Evolutionary conservation across 2,113 vertebrate species (phyloP), one percentile per base, ranked within the genome.

Genomic region (Hiodon alosoides): DNA sequence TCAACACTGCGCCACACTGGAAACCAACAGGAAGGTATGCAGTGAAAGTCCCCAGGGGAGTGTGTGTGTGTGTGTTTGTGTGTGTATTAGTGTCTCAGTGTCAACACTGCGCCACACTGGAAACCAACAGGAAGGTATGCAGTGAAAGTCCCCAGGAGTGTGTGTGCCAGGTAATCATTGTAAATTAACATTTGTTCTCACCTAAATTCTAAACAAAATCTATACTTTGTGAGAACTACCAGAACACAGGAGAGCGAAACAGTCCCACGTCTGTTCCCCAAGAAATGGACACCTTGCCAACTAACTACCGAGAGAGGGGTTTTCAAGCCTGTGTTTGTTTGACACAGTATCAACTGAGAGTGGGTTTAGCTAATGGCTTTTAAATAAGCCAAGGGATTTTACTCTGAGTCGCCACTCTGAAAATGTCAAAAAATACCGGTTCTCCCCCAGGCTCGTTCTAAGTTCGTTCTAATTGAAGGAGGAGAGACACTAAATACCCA

Each of bases 351-450:
- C 91, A 92, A 89, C 89, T 92, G 92, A 94, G 93, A 91, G 89
- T 87, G 83, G 89, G 86, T 87, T 94, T 89, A 93, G 91, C 91
- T 95, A 94, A 96, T 94, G 92, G 93, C 86, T 91, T 95, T 93
- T 93, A 93, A 95, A 95, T 91, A 83, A 91, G 90, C 89, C 89
- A 77, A 51, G 79, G 87, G 89, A 90, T 89, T 92, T 86, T 75
- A 82, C 82, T 83, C 87, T 89, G 89, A 92, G 89, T 86, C 87
- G 84, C 50, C 90, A 81, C 86, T 87, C 89, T 87, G 90, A 87
- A 85, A 90, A 87, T 81, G 86, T 89, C 90, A 91, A 93, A 90
- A 87, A 89, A 91, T 87, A 91, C 89, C 91, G 85, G 90, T 89
- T 82, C 81, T 74, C 80, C 91, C 89, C 93, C 69, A 72, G 65